These are phyloP conservation scores for Drosophila mojavensis DNA, from an alignment of 1,140 invertebrate species.

Conservation along the genomic window DNA sequence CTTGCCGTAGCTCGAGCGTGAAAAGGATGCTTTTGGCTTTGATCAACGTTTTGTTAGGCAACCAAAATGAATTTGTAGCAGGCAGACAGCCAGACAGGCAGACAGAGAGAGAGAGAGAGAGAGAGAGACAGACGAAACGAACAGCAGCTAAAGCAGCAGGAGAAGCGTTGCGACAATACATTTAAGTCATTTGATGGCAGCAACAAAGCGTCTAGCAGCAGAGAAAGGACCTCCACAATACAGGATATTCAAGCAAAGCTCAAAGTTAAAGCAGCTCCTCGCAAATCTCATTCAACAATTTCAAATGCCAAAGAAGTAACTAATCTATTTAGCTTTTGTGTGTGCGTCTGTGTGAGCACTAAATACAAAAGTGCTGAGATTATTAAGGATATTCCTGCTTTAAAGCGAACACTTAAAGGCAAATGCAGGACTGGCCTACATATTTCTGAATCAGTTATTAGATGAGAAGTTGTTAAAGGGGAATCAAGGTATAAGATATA, in stretches of 20 bases:
- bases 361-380: not conserved
- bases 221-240: not conserved
- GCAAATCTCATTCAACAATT: not conserved
- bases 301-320: not conserved
- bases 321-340: constrained; percentile 7
- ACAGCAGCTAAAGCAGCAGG: constrained; percentile 6
- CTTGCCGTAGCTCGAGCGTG: constrained; percentile 57
- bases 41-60: constrained; percentile 77
- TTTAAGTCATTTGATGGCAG: constrained; percentile 46
- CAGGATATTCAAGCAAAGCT: constrained; percentile 20
- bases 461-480: not conserved
- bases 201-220: not conserved
- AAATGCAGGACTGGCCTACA: not conserved
- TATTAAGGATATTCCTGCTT: not conserved
- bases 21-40: constrained; percentile 78
- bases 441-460: not conserved
- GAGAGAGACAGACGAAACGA: constrained; percentile 34
- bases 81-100: constrained; percentile 25
- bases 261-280: constrained; percentile 37
- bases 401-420: not conserved
- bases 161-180: constrained; percentile 45
- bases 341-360: not conserved
- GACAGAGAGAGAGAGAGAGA: not conserved
- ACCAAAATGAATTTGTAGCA: constrained; percentile 72
- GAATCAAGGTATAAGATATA: not conserved